Percentiles rank a stretch among this genome's conserved stretches.
Conservation (phyloP, 2,888 invertebrate genomes). For the Carpatolechia fugitivella region DNA sequence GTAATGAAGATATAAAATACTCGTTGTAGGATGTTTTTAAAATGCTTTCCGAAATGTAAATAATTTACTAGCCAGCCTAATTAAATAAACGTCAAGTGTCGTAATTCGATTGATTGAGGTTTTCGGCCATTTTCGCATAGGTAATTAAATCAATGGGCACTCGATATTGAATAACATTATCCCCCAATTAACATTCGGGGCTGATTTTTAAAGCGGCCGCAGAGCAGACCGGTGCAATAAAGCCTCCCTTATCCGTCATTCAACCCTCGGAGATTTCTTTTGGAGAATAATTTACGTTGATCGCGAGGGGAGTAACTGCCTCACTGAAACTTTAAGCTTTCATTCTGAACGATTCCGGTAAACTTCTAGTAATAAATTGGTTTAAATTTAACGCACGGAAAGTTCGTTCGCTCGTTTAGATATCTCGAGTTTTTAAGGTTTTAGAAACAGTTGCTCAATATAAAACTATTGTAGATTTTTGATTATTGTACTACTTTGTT, state of each 20-base stretch:
- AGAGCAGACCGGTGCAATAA: slow-evolving; percentile 59
- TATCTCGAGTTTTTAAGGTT: slow-evolving; percentile 25
- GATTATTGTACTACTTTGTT: too few species aligned
- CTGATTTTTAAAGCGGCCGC: slow-evolving; percentile 69
- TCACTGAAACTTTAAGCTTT: slow-evolving; percentile 78
- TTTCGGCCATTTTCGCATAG: slow-evolving; percentile 32
- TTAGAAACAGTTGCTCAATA: neutral
- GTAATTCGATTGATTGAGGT: slow-evolving; percentile 23
- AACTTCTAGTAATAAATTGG: slow-evolving; percentile 72
- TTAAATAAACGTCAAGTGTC: neutral
- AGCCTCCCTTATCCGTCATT: slow-evolving; percentile 78
- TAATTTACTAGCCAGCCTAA: neutral
- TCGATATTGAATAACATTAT: slow-evolving; percentile 71
- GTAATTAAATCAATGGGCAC: slow-evolving; percentile 60
- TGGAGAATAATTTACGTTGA: slow-evolving; percentile 78
- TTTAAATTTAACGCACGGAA: slow-evolving; percentile 58
- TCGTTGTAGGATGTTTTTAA: too few species aligned
- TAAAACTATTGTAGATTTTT: too few species aligned
- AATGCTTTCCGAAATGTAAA: neutral
- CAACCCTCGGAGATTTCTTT: slow-evolving; percentile 77
- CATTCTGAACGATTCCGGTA: slow-evolving; percentile 69
- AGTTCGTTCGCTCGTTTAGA: slow-evolving; percentile 31
- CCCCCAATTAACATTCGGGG: slow-evolving; percentile 72
- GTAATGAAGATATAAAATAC: too few species aligned
- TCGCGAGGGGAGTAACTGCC: slow-evolving; percentile 73